Evolutionary conservation across 2,113 vertebrate species (phyloP).

Genomic region (Pseudonaja textilis): DNA sequence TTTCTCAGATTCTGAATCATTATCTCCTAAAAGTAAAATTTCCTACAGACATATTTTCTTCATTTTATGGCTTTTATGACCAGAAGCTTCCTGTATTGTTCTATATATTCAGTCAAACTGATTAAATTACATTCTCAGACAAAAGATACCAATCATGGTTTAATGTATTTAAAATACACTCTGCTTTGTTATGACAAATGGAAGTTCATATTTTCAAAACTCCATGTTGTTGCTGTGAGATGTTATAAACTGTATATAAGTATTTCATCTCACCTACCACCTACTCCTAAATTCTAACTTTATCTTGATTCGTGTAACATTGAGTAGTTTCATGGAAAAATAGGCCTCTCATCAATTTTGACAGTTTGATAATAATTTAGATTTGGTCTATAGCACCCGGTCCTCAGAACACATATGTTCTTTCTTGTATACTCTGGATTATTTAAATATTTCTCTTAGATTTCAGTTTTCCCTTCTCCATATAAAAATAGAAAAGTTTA

Average conservation of each 20-base stretch:
- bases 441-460: background rate
- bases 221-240: background rate
- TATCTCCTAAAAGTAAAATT: conserved; percentile 16
- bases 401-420: background rate
- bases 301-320: background rate
- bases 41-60: conserved; percentile 18
- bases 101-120: background rate
- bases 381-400: background rate
- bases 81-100: conserved; percentile 9
- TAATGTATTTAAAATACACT: background rate
- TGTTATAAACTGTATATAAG: background rate
- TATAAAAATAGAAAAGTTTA: background rate
- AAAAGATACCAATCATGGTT: background rate
- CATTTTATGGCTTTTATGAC: background rate
- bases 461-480: background rate
- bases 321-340: background rate
- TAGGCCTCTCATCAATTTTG: background rate
- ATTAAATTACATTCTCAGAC: background rate
- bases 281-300: background rate
- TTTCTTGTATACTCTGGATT: background rate
- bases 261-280: background rate
- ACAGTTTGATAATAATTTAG: background rate
- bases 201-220: background rate
- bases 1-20: background rate
- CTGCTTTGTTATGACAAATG: background rate